phyloP scores from a whole-genome alignment of 2,113 vertebrate species.

The Sterrhoptilus dennistouni region DNA sequence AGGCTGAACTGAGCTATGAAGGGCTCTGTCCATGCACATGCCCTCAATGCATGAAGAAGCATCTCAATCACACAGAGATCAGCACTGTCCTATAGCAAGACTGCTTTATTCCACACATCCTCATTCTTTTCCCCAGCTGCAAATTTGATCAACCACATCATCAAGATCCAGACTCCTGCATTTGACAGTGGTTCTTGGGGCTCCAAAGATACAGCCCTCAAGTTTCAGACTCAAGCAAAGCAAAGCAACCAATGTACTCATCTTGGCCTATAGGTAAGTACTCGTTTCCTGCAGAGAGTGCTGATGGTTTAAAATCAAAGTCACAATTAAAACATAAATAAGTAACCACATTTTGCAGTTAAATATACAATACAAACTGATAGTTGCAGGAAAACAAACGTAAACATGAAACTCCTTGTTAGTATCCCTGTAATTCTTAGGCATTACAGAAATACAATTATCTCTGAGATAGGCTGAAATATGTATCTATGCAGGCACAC shows the following conservation, averaged over 20 bases:
- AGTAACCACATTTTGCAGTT: neutral
- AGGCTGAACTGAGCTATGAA: neutral
- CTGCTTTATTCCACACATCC: neutral
- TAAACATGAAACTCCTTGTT: neutral
- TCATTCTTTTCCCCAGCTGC: neutral
- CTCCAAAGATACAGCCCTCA: neutral
- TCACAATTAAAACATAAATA: neutral
- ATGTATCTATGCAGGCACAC: neutral
- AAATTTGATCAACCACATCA: neutral
- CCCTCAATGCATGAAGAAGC: neutral
- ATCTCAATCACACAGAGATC: neutral
- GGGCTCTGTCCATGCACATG: neutral
- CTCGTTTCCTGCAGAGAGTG: neutral
- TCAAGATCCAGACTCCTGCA: neutral
- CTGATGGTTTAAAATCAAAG: neutral
- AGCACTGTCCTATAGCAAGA: neutral
- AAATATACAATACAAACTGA: neutral
- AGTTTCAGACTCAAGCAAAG: neutral
- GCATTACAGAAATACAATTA: neutral
- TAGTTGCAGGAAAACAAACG: neutral
- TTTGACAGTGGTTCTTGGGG: neutral
- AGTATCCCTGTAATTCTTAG: neutral
- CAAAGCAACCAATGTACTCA: neutral
- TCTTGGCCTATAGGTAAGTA: neutral
- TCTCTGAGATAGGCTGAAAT: neutral